Percentiles rank a stretch among this genome's conserved stretches.
Conservation (phyloP, 2,888 invertebrate species). For the Pseudeuparius sepicola region DNA sequence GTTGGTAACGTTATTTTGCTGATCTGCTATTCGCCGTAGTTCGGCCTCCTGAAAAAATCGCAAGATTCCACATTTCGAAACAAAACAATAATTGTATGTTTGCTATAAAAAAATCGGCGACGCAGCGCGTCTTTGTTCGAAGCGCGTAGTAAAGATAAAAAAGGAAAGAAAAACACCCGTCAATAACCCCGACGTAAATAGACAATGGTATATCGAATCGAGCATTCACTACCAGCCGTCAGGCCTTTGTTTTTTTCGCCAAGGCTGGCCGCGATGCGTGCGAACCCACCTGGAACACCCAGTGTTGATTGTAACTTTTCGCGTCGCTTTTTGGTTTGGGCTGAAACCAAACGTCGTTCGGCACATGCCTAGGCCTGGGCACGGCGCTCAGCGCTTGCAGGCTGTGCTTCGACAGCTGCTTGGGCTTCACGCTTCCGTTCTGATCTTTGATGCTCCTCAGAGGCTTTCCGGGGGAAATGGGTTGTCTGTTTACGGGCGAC, state of each 20-base stretch:
- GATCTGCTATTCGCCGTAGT: slow-evolving; percentile 58
- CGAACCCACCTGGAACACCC: slow-evolving; percentile 72
- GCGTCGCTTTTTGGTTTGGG: slow-evolving; percentile 47
- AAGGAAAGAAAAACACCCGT: too few relatives aligned
- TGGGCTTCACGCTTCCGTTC: slow-evolving; percentile 17
- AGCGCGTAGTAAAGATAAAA: too few relatives aligned
- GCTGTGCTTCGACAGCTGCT: slow-evolving; percentile 57
- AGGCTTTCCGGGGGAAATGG: slow-evolving; percentile 49
- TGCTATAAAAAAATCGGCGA: too few relatives aligned
- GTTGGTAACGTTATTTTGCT: slow-evolving; percentile 40
- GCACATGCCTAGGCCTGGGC: slow-evolving; percentile 63
- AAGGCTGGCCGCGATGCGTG: too few relatives aligned
- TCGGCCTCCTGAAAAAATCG: slow-evolving; percentile 74
- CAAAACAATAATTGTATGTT: too few relatives aligned
- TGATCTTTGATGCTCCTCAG: slow-evolving; percentile 36
- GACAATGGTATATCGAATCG: too few relatives aligned
- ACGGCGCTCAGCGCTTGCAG: slow-evolving; percentile 53
- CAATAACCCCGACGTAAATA: too few relatives aligned
- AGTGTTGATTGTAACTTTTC: slow-evolving; percentile 67
- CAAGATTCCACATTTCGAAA: too few relatives aligned
- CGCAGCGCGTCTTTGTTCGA: too few relatives aligned
- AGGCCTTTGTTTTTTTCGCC: too few relatives aligned
- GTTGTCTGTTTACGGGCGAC: slow-evolving; percentile 32
- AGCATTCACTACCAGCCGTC: too few relatives aligned
- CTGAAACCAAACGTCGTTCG: slow-evolving; percentile 64